These are phyloP conservation scores for Neocrepidodera transversa DNA, from an alignment of 2,888 invertebrate genomes.

Conservation along the genomic window DNA sequence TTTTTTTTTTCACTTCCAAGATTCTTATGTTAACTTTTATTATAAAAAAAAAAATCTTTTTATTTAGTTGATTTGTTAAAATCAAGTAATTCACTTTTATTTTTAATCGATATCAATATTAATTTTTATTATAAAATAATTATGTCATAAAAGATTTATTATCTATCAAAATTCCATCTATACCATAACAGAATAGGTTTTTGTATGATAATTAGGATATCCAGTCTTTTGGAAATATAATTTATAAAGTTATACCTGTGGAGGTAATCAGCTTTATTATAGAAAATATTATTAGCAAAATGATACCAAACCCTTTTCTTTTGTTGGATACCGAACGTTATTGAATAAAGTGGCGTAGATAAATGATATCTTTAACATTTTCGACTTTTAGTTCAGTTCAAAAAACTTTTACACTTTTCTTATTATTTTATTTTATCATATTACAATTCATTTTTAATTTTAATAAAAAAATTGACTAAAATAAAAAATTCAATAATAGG, in stretches of 20 bases:
- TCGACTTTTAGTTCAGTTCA: neutral
- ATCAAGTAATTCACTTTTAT: too few species aligned
- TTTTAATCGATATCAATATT: too few species aligned
- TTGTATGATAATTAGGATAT: neutral
- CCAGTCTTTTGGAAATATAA: neutral
- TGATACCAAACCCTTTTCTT: neutral
- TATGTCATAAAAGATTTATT: neutral
- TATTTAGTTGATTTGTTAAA: too few species aligned
- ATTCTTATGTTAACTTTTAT: too few species aligned
- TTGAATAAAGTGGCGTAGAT: neutral
- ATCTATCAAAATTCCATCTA: neutral
- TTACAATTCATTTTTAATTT: too few species aligned
- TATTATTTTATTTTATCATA: too few species aligned
- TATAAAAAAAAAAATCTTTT: too few species aligned
- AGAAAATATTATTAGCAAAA: neutral
- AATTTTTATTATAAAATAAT: neutral
- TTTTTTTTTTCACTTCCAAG: too few species aligned
- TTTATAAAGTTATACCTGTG: neutral
- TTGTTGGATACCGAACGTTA: neutral
- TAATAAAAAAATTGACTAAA: too few species aligned
- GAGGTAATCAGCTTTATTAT: neutral
- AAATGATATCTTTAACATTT: neutral
- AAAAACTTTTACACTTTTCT: too few species aligned
- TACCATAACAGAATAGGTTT: neutral
- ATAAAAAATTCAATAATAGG: too few species aligned